Evolutionary conservation across 2,797 vertebrate genomes (phyloP).

Genomic region (Erpetoichthys calabaricus): DNA sequence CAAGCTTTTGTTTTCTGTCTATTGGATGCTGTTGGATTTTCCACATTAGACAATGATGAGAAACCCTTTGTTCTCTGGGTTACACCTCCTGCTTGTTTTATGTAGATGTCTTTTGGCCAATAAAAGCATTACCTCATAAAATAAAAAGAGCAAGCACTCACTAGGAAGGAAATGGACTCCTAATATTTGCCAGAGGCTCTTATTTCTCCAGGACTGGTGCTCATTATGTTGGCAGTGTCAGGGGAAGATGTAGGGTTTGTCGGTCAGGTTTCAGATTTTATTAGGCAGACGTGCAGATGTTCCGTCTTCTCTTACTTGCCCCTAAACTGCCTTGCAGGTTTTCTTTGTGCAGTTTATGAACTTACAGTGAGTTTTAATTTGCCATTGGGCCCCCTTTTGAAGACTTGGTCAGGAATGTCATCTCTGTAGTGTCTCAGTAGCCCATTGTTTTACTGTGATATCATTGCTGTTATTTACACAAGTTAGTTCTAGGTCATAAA

Average conservation of each 20-base stretch:
- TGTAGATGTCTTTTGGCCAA: neutral
- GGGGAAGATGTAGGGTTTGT: neutral
- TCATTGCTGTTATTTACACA: too few relatives aligned
- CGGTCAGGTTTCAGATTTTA: neutral
- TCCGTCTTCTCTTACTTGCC: neutral
- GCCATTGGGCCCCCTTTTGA: too few relatives aligned
- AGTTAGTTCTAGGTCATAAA: too few relatives aligned
- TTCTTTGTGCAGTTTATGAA: neutral
- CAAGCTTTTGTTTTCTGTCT: too few relatives aligned
- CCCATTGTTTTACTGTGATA: too few relatives aligned
- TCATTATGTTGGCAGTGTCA: neutral
- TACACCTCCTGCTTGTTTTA: too few relatives aligned
- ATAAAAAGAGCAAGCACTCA: neutral
- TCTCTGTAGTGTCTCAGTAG: too few relatives aligned
- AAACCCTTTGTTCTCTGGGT: too few relatives aligned
- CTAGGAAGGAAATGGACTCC: neutral
- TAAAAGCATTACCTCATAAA: neutral
- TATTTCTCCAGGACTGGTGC: neutral
- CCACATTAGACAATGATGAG: too few relatives aligned
- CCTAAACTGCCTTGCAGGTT: neutral
- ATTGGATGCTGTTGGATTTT: too few relatives aligned
- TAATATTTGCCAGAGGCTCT: neutral
- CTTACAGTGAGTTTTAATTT: too few relatives aligned
- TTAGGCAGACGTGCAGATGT: neutral
- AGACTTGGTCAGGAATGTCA: too few relatives aligned